A percentile compares a stretch with the other conserved stretches of the same genome.
Evolutionary conservation across 2,888 invertebrate species (phyloP).

Genomic region (Mystacides longicornis): DNA sequence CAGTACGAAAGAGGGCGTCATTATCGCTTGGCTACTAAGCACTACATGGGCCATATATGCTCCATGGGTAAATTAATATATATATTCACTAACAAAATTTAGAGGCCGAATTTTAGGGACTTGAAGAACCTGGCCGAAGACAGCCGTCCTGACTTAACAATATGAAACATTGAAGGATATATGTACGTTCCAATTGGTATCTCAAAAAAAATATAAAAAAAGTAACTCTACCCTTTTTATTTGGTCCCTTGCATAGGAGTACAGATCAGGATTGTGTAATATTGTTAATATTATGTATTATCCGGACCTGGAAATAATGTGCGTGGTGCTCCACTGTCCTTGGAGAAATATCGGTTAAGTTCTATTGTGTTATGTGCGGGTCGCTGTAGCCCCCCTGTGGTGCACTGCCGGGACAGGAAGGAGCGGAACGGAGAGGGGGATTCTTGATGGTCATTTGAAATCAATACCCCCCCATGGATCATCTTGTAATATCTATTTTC

Average conservation of each 20-base stretch:
- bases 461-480: constrained; percentile 25
- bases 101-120: too few relatives aligned
- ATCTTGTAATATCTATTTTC: constrained; percentile 23
- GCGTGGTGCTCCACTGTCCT: constrained; percentile 8
- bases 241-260: not conserved
- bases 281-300: not conserved
- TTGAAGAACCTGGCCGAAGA: too few relatives aligned
- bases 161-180: too few relatives aligned
- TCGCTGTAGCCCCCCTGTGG: constrained; percentile 14
- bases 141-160: too few relatives aligned
- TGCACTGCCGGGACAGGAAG: not conserved
- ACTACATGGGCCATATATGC: too few relatives aligned
- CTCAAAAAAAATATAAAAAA: too few relatives aligned
- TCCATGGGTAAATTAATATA: too few relatives aligned
- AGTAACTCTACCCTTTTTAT: too few relatives aligned
- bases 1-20: too few relatives aligned
- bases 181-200: too few relatives aligned
- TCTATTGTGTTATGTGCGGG: constrained; percentile 18
- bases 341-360: constrained; percentile 16
- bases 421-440: constrained; percentile 5
- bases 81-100: too few relatives aligned
- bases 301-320: not conserved
- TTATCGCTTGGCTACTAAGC: too few relatives aligned
- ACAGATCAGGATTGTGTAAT: not conserved
- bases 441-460: constrained; percentile 23